Evolutionary conservation across 2,113 vertebrate species (phyloP).

Genomic region (Chelonoidis abingdonii): DNA sequence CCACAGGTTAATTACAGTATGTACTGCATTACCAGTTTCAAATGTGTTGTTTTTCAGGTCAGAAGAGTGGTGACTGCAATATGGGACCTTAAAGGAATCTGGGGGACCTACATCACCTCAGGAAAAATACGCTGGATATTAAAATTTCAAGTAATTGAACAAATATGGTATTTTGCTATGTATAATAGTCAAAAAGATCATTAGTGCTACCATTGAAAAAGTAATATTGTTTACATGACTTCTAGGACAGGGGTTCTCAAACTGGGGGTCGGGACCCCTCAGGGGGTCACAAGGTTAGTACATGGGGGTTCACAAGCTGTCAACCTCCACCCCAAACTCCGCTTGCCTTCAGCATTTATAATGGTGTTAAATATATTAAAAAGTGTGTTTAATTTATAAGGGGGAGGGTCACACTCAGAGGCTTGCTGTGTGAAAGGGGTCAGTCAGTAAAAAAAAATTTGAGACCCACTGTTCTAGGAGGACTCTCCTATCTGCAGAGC

Average conservation of each 20-base stretch:
- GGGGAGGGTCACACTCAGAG: no score
- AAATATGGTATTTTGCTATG: fast-evolving
- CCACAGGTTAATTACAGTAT: fast-evolving
- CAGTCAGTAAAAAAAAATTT: no score
- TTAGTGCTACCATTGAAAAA: neutral
- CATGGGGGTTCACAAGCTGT: no score
- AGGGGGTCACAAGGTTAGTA: no score
- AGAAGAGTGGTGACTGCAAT: neutral
- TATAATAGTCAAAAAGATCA: fast-evolving
- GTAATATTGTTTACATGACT: neutral
- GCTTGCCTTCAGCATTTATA: no score
- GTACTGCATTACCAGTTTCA: neutral
- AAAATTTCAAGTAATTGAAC: fast-evolving
- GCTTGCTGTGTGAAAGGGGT: no score
- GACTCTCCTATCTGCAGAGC: slow-evolving; percentile 10
- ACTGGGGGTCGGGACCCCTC: no score
- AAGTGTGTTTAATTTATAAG: no score
- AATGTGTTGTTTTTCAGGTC: fast-evolving
- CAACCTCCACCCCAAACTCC: no score
- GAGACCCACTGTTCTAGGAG: neutral
- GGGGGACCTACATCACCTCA: fast-evolving
- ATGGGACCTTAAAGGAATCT: neutral
- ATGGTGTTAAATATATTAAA: no score
- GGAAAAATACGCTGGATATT: neutral
- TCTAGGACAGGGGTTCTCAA: neutral